Evolutionary conservation across 2,888 invertebrate species (phyloP).

Genomic region (Nymphalis urticae): DNA sequence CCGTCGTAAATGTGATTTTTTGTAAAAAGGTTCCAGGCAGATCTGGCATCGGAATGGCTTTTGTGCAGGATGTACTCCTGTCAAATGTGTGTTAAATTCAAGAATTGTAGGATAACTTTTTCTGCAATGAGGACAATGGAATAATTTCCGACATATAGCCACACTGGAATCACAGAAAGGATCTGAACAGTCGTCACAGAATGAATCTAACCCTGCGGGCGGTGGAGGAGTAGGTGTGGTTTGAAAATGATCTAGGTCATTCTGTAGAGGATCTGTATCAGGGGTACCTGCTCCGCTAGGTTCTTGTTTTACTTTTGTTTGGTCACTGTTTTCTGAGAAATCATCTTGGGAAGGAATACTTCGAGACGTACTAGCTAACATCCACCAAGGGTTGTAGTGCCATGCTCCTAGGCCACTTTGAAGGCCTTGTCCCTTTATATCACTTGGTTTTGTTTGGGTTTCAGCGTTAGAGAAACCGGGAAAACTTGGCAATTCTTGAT

Average conservation of each 20-base stretch:
- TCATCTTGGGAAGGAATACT: constrained; percentile 73
- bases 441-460: constrained; percentile 77
- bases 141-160: constrained; percentile 73
- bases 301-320: constrained; percentile 75
- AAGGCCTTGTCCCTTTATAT: constrained; percentile 66
- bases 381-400: constrained; percentile 81
- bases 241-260: constrained; percentile 65
- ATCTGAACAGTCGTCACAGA: constrained; percentile 80
- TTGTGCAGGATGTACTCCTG: constrained; percentile 78
- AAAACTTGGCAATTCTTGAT: constrained; percentile 76
- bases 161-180: constrained; percentile 78
- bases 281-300: constrained; percentile 70
- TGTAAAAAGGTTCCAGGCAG: constrained; percentile 78
- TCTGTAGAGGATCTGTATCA: constrained; percentile 68
- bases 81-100: constrained; percentile 78
- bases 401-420: constrained; percentile 72
- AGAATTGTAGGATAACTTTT: constrained; percentile 79
- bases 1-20: constrained; percentile 76
- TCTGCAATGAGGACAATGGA: constrained; percentile 80
- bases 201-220: constrained; percentile 71
- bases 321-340: constrained; percentile 70
- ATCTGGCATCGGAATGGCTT: constrained; percentile 80
- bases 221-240: constrained; percentile 70
- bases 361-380: constrained; percentile 77
- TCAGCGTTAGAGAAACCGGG: constrained; percentile 79